Percentiles rank a stretch among this genome's conserved stretches.
These are phyloP conservation scores for Leucophenga montana DNA, from an alignment of 2,888 invertebrate species.

Conservation along the genomic window DNA sequence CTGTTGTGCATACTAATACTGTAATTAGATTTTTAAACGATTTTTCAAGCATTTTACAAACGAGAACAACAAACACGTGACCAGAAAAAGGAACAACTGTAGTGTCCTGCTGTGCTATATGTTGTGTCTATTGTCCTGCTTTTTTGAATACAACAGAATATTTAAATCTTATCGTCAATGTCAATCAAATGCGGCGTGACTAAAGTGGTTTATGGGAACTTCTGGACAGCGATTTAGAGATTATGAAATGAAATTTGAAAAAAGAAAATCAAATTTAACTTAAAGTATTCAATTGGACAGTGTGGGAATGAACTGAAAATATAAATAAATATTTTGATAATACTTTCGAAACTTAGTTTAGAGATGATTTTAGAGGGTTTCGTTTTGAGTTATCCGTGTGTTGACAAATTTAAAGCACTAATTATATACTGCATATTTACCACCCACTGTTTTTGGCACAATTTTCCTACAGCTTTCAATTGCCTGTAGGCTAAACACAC, in stretches of 20 bases:
- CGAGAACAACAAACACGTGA: background rate
- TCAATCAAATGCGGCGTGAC: slow-evolving; percentile 3
- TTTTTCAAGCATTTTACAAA: slow-evolving; percentile 37
- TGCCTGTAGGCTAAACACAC: too few relatives aligned
- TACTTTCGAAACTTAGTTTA: too few relatives aligned
- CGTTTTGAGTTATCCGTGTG: too few relatives aligned
- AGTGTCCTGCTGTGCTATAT: background rate
- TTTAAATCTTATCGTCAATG: background rate
- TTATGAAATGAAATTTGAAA: background rate
- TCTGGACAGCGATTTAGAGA: background rate
- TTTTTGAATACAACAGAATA: slow-evolving; percentile 5
- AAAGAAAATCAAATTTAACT: background rate
- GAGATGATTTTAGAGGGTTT: too few relatives aligned
- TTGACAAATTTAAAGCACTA: too few relatives aligned
- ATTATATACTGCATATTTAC: too few relatives aligned
- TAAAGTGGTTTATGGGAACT: slow-evolving; percentile 4
- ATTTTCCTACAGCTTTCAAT: too few relatives aligned
- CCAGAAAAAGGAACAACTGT: background rate
- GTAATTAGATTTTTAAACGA: slow-evolving; percentile 31
- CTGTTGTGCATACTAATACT: slow-evolving; percentile 9
- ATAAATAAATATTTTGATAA: too few relatives aligned
- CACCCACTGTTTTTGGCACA: too few relatives aligned
- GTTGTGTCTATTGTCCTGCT: background rate
- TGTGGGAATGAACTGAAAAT: too few relatives aligned
- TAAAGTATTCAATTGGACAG: too few relatives aligned